Evolutionary conservation across 2,113 vertebrate genomes (phyloP), one percentile per base, ranked within the genome.

Genomic region (Dolichallabes microphthalmus): DNA sequence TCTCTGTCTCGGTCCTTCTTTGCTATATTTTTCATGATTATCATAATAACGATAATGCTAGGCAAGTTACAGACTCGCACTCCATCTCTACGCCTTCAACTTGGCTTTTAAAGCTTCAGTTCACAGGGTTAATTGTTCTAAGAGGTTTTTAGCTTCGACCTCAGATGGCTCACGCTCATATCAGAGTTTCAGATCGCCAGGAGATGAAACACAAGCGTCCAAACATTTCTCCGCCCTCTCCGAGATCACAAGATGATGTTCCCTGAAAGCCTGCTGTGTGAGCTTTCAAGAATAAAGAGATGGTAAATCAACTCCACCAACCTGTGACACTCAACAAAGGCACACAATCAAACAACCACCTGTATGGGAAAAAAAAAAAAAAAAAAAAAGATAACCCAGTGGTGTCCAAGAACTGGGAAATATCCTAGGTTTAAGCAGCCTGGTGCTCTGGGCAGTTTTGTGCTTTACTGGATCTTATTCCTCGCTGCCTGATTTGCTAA

Each of bases 231-330:
- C 74, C n/a, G 20, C 74, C 76, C 19, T 58, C 76, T 58, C 30
- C 53, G 53, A 58, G 53, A 77, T 77, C 75, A 32, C 75, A 32
- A 58, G 30, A 78, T 13, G 76, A 76, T 55, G 50, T 55, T 76
- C 15, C n/a, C n/a, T 1, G 15, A 78, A 35, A 78, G 76, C 27
- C 10, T 32, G 19, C 53, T 10, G 17, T 32, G 76, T 78, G 55
- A 78, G 17, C 27, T 78, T 57, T 78, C 58, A 9, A 78, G 76
- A 58, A 78, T 58, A 58, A 78, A 53, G 35, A 53, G 25, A 74
- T 74, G 71, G 39, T n/a, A 74, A 52, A 76, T 50, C 50, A 53
- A 78, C 55, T 13, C 27, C 55, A 35, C 19, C 76, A 78, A 32
- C 27, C 19, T 57, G 52, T 58, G 19, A 78, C 6, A 30, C 75